These are phyloP conservation scores for Baryphthengus martii DNA, from an alignment of 2,113 vertebrate genomes.

Conservation along the genomic window DNA sequence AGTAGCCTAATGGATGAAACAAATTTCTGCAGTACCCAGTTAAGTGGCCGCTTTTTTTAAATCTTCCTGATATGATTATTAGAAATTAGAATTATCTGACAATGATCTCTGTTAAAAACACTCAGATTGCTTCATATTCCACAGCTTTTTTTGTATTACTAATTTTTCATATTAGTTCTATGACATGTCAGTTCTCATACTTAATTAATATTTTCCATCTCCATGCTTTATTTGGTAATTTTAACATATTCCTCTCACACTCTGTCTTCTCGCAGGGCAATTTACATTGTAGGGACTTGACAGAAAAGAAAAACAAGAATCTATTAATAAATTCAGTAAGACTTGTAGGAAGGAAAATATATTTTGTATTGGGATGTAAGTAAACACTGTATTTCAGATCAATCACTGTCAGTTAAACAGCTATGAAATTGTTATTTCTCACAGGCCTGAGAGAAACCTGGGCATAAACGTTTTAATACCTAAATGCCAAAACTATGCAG, in stretches of 20 bases:
- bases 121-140: neutral
- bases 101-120: neutral
- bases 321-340: neutral
- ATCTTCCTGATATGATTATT: neutral
- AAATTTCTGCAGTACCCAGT: neutral
- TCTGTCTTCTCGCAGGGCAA: neutral
- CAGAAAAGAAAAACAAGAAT: neutral
- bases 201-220: slow-evolving; percentile 24
- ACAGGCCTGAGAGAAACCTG: neutral
- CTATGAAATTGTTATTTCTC: neutral
- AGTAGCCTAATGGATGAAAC: neutral
- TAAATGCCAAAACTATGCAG: neutral
- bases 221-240: neutral
- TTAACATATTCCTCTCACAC: neutral
- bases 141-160: neutral
- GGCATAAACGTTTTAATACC: neutral
- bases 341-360: neutral
- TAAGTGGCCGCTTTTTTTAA: neutral
- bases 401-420: neutral
- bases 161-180: neutral
- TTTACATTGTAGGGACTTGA: neutral
- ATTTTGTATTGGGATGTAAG: neutral
- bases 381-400: neutral
- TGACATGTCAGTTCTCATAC: neutral
- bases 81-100: neutral